Conservation (phyloP, 2,888 invertebrate species). For the Lasioglossum malachurum region DNA sequence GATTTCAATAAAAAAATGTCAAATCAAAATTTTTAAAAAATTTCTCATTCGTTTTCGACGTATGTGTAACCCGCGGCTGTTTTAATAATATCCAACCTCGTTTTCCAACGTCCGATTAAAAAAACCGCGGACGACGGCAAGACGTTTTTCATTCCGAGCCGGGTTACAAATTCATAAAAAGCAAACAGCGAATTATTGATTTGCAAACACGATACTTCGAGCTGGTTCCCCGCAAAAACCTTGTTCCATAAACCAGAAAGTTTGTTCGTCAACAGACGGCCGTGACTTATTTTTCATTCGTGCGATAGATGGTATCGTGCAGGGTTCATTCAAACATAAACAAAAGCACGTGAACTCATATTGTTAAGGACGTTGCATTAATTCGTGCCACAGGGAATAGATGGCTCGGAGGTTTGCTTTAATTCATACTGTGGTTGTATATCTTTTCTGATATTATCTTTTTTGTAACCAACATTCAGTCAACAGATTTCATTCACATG, state of each 20-base stretch:
- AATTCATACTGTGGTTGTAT: background rate
- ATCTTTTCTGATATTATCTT: no score
- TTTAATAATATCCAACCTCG: background rate
- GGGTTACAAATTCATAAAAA: background rate
- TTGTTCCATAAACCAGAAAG: background rate
- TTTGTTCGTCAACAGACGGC: background rate
- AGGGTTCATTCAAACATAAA: background rate
- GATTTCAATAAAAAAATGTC: background rate
- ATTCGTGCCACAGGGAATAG: background rate
- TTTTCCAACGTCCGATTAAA: background rate
- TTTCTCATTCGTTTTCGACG: background rate
- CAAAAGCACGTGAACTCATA: background rate
- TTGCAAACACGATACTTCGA: background rate
- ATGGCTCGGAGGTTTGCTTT: background rate
- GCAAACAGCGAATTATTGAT: background rate
- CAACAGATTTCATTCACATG: background rate
- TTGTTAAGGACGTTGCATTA: background rate
- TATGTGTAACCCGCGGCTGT: background rate
- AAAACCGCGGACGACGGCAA: background rate
- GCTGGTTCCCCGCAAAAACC: background rate
- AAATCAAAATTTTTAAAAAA: background rate
- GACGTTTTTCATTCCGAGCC: background rate
- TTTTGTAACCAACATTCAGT: background rate
- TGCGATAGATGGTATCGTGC: conserved; percentile 9
- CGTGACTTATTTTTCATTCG: background rate